These are phyloP conservation scores for Botia kubotai DNA, from an alignment of 2,797 vertebrate genomes.

Conservation along the genomic window DNA sequence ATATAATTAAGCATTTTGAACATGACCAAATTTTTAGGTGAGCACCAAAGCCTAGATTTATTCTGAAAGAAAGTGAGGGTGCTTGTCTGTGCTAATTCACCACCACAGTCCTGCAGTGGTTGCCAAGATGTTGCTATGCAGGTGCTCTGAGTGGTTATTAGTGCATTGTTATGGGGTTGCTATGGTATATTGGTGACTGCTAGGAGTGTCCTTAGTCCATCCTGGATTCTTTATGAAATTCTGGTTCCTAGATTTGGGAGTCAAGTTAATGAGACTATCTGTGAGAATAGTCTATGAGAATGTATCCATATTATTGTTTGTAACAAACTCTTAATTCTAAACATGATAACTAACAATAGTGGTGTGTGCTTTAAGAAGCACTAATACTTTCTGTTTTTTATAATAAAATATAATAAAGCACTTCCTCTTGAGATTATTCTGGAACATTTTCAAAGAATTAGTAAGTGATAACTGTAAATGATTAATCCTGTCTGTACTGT, in stretches of 20 bases:
- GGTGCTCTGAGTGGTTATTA: background rate
- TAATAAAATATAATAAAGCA: too few relatives aligned
- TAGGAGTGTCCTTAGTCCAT: too few relatives aligned
- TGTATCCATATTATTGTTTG: background rate
- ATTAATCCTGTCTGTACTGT: constrained; percentile 34
- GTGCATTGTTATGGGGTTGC: too few relatives aligned
- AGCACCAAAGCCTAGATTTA: background rate
- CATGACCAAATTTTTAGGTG: too few relatives aligned
- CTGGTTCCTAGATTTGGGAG: background rate
- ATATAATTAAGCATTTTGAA: too few relatives aligned
- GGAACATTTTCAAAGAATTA: background rate
- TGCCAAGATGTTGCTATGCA: background rate
- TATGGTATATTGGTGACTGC: background rate
- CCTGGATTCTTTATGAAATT: background rate
- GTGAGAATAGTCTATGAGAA: background rate
- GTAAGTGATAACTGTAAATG: constrained; percentile 31
- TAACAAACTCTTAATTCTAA: background rate
- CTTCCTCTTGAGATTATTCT: background rate
- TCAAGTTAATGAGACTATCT: background rate
- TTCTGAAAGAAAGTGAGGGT: background rate
- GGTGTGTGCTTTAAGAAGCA: background rate
- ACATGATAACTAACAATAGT: background rate
- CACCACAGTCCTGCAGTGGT: background rate
- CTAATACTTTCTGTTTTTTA: background rate
- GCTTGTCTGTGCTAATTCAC: background rate